phyloP scores from a whole-genome alignment of 2,797 vertebrate genomes.

The Threskiornis aethiopicus region DNA sequence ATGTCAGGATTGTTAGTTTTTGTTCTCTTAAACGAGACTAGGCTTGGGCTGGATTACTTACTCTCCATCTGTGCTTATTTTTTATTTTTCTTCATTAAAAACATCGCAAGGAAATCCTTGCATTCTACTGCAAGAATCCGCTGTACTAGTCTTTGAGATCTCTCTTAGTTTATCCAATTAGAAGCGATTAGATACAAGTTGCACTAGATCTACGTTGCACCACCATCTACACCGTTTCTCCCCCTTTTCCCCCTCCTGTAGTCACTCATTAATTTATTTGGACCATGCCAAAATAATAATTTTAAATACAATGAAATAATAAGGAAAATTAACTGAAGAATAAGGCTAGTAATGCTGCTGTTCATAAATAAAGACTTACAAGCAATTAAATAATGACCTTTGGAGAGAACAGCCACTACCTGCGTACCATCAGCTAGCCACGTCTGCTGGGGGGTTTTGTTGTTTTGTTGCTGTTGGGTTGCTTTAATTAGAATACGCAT shows the following conservation, averaged over 20 bases:
- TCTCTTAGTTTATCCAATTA: background rate
- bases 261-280: background rate
- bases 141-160: background rate
- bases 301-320: background rate
- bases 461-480: background rate
- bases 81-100: background rate
- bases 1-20: background rate
- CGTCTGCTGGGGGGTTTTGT: background rate
- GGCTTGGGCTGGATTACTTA: background rate
- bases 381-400: background rate
- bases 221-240: background rate
- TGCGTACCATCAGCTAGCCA: background rate
- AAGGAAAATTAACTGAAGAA: background rate
- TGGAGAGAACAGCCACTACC: background rate
- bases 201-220: background rate
- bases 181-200: background rate
- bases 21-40: background rate
- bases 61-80: background rate
- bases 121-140: background rate
- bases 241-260: background rate
- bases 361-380: background rate
- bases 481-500: background rate
- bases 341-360: background rate
- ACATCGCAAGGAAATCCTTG: background rate
- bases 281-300: background rate